Evolutionary conservation across 2,888 invertebrate genomes (phyloP), one percentile per base, ranked within the genome.

Genomic region (Plusia festucae): DNA sequence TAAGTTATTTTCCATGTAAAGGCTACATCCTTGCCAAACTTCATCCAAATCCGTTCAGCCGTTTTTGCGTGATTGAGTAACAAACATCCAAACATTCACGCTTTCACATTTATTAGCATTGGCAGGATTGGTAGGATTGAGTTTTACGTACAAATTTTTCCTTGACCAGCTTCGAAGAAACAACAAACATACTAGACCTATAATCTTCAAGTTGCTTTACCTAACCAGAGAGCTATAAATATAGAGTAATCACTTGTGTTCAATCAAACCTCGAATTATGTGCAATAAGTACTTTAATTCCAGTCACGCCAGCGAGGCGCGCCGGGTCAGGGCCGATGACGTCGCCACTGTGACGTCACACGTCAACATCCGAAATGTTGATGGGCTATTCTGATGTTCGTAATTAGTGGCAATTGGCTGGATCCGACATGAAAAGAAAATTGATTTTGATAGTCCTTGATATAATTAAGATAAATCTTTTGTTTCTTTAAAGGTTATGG

Each of bases 341-440:
- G 65, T 70, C 65, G 81, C 66, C 49, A 57, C 13, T 5, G 60
- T 81, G 61, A 71, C 65, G 69, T 78, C 78, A 78, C 68, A 46
- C 53, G 30, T 77, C 78, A 67, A 34, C 56, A 40, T 52, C 53
- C 40, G 53, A 53, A 58, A 59, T 65, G 40, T 65, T 61, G 61
- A 76, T 51, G 49, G 58, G n/a, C 34, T 32, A 46, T 40, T 44
- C 13, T 32, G 7, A 18, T 20, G 51, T 9, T 15, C 2, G 32
- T 63, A 61, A 73, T 71, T 71, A 22, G 49, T 16, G 40, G 40
- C 40, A 6, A 40, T 40, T 40, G 40, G n/a, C n/a, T 40, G n/a
- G 40, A n/a, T 7, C 15, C 11, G 40, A 40, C n/a, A 40, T 40
- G 40, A 6, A 40, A 40, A n/a, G 40, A n/a, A n/a, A 40, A 1